Evolutionary conservation across 1,140 invertebrate species (phyloP), one percentile per base, ranked within the genome.

Genomic region (Galendromus occidentalis): DNA sequence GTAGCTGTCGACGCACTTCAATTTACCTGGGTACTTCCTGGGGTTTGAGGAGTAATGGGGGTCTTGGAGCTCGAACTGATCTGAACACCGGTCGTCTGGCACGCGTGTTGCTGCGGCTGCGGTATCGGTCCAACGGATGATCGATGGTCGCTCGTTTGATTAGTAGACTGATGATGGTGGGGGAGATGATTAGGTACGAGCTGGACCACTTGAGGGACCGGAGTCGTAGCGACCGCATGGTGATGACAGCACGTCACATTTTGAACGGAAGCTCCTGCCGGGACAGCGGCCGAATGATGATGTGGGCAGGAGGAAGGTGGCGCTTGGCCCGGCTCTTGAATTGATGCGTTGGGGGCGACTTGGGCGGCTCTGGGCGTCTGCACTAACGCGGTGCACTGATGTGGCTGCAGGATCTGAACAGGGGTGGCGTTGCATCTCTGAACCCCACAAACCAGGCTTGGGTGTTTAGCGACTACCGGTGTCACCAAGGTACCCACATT

Each of bases 1-100:
- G 33, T 39, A 39, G 33, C 33, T 39, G 33, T 4, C 33, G 33
- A 39, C 33, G 33, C 14, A 22, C 14, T 17, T 33, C 25, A 25
- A 59, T 29, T 59, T 59, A 59, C 51, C 51, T 59, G 51, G 51
- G 51, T 59, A 33, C 51, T 59, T 59, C 51, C 51, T 33, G 51
- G 51, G 51, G 51, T 59, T 33, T 59, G 51, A 59, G 51, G 51
- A 18, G 51, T 59, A 33, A 59, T 59, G 51, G 51, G 51, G 51
- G 51, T 59, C 51, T 59, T 59, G 51, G 51, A 59, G 51, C 51
- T 59, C 51, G 51, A 59, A 59, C 51, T 59, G 4, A 39, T 39
- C 33, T 39, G 33, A 33, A 59, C 33, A 59, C 25, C 51, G 51
- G 51, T 59, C 51, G 51, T 59, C 51, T 59, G 51, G 51, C 51